Base-by-base conservation (phyloP, 2,113 vertebrate genomes). In the Pavo muticus region DNA sequence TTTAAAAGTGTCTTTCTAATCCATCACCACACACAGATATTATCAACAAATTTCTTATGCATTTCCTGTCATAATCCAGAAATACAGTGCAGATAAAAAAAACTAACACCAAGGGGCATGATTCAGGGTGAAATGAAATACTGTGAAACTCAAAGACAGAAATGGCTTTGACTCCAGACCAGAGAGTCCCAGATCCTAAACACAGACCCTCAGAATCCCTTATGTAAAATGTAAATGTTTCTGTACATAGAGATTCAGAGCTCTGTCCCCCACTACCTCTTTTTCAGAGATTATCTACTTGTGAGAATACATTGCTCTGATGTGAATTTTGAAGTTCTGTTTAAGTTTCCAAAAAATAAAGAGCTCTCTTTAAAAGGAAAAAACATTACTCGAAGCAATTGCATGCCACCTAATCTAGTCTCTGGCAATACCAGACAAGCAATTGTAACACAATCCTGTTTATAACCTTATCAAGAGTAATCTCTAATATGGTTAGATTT, bases 61-160 rank as follows among this genome's bases (percentile, higher is more conserved):
- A 47, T 78, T 88, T 88, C 61, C 47, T 91, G 14, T 84, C 44
- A 54, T 16, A 88, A 61, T 78, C 52, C 35, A 78, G 75, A 88
- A 21, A 74, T 17, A 19, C 0, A 0, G 0, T 70, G 27, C 23
- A 83, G 72, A 30, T 30, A 18, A 39, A 39, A 12, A 1, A 74
- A 80, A 85, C 6, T 19, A 76, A 70, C 13, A 59, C 18, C 79
- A 37, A 83, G 84, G 1, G 7, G 32, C 7, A 59, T 44, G 10
- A 7, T 90, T 47, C 23, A 59, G 40, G 24, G 68, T 50, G 37
- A 54, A 54, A 44, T 39, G 45, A 83, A 74, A 44, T 83, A 40
- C 56, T 1, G 39, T 32, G 20, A 76, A 69, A 75, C 8, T 52
- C 44, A 13, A 40, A 29, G 32, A 60, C 6, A 50, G 5, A 93